phyloP scores from a whole-genome alignment of 1,140 invertebrate genomes.

The Muscidifurax raptorellus region DNA sequence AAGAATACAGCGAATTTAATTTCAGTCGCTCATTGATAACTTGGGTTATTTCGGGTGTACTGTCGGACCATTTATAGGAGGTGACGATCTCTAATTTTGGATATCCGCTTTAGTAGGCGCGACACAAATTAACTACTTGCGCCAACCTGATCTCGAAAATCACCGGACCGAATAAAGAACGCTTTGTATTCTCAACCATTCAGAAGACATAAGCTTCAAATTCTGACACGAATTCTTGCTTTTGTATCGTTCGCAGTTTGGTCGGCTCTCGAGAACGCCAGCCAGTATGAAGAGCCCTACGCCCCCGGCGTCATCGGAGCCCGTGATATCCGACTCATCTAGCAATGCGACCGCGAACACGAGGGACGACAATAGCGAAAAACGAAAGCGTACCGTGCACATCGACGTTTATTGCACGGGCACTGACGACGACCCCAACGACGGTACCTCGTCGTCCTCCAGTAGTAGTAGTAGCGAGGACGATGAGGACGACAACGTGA shows the following conservation, averaged over 20 bases:
- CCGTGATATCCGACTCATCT: conserved; percentile 21
- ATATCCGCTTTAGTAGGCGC: neutral
- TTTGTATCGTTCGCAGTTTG: conserved; percentile 31
- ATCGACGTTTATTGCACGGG: conserved; percentile 87
- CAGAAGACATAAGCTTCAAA: neutral
- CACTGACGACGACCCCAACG: conserved; percentile 79
- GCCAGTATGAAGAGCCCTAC: conserved; percentile 17
- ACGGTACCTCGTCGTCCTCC: conserved; percentile 30
- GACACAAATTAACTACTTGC: neutral
- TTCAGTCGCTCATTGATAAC: neutral
- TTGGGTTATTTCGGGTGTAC: neutral
- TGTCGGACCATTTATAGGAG: neutral
- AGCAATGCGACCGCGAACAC: conserved; percentile 49
- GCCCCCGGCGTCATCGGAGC: conserved; percentile 11
- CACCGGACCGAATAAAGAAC: neutral
- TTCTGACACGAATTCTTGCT: neutral
- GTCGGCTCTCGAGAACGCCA: conserved; percentile 33
- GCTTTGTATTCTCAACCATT: neutral
- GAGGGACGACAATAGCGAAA: conserved; percentile 64
- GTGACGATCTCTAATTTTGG: neutral
- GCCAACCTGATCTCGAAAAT: neutral
- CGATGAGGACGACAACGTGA: conserved; percentile 68
- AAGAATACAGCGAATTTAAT: neutral
- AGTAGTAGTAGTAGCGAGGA: conserved; percentile 58
- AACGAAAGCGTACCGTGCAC: conserved; percentile 83